Conservation (phyloP, 2,797 vertebrate species). For the Carcharodon carcharias region DNA sequence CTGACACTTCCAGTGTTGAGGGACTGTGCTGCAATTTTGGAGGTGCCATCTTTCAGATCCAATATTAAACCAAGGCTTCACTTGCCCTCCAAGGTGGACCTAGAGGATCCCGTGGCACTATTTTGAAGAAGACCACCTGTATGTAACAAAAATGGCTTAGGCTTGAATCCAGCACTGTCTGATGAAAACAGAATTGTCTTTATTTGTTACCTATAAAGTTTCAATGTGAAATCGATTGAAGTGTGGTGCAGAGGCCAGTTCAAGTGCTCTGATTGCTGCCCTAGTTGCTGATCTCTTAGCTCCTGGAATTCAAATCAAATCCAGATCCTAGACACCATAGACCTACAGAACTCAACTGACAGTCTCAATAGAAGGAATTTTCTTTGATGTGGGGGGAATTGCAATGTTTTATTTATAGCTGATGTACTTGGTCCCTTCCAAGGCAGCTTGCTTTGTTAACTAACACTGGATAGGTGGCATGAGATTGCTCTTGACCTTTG, state of each 20-base stretch:
- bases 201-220: neutral
- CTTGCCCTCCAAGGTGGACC: neutral
- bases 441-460: neutral
- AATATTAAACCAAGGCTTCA: neutral
- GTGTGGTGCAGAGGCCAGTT: neutral
- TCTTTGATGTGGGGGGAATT: neutral
- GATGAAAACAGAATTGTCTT: neutral
- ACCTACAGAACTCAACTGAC: neutral
- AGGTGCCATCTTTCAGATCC: neutral
- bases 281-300: neutral
- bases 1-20: neutral
- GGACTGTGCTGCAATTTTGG: neutral
- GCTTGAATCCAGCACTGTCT: neutral
- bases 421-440: neutral
- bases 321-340: neutral
- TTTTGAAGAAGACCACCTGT: neutral
- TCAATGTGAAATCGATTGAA: neutral
- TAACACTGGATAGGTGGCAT: too few species aligned
- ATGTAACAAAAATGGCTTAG: neutral
- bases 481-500: too few species aligned
- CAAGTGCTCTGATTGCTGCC: neutral
- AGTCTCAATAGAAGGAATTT: neutral
- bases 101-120: neutral
- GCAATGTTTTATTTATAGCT: neutral
- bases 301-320: neutral